Conservation (phyloP, 2,888 invertebrate genomes). For the Perithous albicinctus region DNA sequence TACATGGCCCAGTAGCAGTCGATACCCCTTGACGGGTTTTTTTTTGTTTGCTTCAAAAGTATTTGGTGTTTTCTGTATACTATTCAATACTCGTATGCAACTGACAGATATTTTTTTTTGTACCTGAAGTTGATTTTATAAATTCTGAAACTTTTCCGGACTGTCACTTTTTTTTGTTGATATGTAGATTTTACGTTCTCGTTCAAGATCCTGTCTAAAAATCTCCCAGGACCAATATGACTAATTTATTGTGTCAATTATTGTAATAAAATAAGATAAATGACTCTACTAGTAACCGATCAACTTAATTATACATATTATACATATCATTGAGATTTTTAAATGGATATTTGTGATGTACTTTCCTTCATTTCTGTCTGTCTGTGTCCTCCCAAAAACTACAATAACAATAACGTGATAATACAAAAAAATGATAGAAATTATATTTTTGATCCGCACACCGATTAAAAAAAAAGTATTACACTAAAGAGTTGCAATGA, state of each 20-base stretch:
- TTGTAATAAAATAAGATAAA: no score
- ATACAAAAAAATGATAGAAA: no score
- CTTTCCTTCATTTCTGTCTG: no score
- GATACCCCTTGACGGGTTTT: constrained; percentile 19
- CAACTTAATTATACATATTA: no score
- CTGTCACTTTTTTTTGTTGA: background rate
- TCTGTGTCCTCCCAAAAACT: no score
- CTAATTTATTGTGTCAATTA: no score
- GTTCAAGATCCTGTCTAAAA: background rate
- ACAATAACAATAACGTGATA: no score
- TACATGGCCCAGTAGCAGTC: constrained; percentile 2
- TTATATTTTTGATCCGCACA: no score
- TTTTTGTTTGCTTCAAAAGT: constrained; percentile 12
- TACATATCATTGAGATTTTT: no score
- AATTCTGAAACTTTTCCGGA: background rate
- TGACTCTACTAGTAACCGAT: no score
- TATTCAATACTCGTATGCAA: background rate
- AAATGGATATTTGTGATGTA: no score
- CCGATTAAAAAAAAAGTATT: no score
- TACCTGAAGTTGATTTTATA: background rate
- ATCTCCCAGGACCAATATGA: background rate
- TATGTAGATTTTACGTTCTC: background rate
- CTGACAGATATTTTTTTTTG: background rate
- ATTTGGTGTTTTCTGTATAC: background rate
- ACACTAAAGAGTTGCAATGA: background rate